Evolutionary conservation across 1,140 invertebrate genomes (phyloP), one percentile per base, ranked within the genome.

Genomic region (Chrysoperla carnea): DNA sequence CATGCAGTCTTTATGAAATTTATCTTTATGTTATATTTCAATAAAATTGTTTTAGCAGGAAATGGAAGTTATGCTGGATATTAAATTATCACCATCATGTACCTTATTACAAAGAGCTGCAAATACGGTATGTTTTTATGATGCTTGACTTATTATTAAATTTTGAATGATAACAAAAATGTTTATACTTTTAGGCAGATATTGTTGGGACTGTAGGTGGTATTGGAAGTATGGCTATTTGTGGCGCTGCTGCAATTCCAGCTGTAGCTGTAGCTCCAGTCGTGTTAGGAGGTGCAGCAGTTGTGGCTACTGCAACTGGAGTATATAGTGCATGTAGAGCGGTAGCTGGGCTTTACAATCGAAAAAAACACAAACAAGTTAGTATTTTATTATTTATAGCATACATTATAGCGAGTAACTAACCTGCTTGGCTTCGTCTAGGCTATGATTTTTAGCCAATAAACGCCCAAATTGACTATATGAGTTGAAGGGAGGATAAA

Each of bases 351-450:
- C 13, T 50, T 3, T 33, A 27, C 9, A 46, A 50, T 42, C 39
- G 49, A 43, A n/a, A 17, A 17, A 37, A 42, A 41, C 47, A 50
- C 31, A 37, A 39, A 4, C 46, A 50, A 40, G 49, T 50, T 38
- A 27, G 8, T n/a, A 13, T 44, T 29, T 15, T 17, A 15, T 38
- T 15, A n/a, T 36, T 36, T n/a, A n/a, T n/a, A n/a, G n/a, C n/a
- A n/a, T n/a, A n/a, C 11, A n/a, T 13, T 13, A 36, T 36, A 36
- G 2, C 33, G 8, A 33, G 8, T 33, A 33, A 8, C 8, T 33
- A 33, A 33, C n/a, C 8, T 33, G n/a, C 31, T 33, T 33, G 31
- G n/a, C n/a, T 8, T 33, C n/a, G n/a, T n/a, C n/a, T n/a, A n/a
- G n/a, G n/a, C n/a, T n/a, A n/a, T n/a, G n/a, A n/a, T n/a, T n/a